These are phyloP conservation scores for Phengaris arion DNA, from an alignment of 2,888 invertebrate species.

Conservation along the genomic window DNA sequence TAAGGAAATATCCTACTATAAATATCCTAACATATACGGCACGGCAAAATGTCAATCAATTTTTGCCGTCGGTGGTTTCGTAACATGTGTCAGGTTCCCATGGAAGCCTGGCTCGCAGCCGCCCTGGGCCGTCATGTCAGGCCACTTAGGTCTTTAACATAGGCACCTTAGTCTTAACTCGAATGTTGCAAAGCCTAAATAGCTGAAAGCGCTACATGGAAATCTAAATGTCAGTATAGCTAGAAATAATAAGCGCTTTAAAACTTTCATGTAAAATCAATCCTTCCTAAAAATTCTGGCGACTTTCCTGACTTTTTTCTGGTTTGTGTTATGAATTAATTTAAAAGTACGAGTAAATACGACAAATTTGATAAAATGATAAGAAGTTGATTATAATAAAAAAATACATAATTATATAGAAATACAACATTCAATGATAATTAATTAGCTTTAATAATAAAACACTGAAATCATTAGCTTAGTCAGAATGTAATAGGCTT, in stretches of 20 bases:
- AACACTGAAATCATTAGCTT: neutral
- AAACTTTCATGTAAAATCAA: conserved; percentile 47
- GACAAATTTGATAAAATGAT: no score
- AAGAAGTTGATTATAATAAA: no score
- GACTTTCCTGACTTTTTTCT: neutral
- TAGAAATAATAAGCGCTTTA: neutral
- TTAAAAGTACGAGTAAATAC: no score
- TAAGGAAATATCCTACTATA: conserved; percentile 30
- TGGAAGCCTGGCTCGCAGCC: conserved; percentile 71
- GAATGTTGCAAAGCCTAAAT: conserved; percentile 77
- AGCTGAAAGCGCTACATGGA: conserved; percentile 55
- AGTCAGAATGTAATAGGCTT: neutral
- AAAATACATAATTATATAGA: no score
- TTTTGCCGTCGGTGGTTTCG: conserved; percentile 72
- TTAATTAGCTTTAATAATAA: neutral
- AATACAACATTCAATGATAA: neutral
- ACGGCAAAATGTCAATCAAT: conserved; percentile 68
- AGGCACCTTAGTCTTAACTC: conserved; percentile 70
- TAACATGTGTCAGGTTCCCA: conserved; percentile 75
- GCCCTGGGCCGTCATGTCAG: conserved; percentile 76
- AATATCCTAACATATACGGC: conserved; percentile 40
- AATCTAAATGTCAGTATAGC: conserved; percentile 57
- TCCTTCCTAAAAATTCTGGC: neutral
- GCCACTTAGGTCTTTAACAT: conserved; percentile 78
- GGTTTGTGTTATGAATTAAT: no score